Percentiles rank a stretch among this genome's conserved stretches.
Conservation (phyloP, 1,140 invertebrate species). For the Lutraria rhynchaena region DNA sequence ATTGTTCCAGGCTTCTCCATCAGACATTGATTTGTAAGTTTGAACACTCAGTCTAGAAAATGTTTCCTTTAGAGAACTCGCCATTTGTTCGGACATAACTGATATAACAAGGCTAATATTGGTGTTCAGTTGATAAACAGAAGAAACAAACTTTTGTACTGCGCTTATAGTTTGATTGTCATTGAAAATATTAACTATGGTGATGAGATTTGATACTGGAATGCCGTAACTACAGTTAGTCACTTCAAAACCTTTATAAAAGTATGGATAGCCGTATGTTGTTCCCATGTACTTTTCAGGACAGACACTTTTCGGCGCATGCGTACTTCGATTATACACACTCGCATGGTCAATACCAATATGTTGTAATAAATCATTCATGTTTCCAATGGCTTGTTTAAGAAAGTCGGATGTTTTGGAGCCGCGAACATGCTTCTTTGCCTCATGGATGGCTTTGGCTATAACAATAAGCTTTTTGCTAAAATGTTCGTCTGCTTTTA, state of each 20-base stretch:
- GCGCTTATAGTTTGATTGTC: not conserved
- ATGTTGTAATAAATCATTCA: conserved; percentile 29
- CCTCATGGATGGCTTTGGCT: conserved; percentile 10
- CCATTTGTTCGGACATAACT: not conserved
- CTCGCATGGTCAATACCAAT: conserved; percentile 22
- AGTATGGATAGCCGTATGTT: conserved; percentile 59
- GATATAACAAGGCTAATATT: not conserved
- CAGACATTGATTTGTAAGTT: not conserved
- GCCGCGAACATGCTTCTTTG: conserved; percentile 57
- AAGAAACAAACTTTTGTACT: not conserved
- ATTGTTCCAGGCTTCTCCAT: conserved; percentile 65
- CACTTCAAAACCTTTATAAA: conserved; percentile 61
- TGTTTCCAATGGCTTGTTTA: conserved; percentile 14
- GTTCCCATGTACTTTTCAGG: conserved; percentile 59
- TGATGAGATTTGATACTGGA: conserved; percentile 39
- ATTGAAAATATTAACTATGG: conserved; percentile 31
- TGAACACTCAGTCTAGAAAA: not conserved
- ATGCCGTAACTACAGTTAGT: conserved; percentile 42
- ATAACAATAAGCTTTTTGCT: not conserved
- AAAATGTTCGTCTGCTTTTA: no score
- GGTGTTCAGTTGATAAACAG: not conserved
- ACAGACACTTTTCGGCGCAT: conserved; percentile 50
- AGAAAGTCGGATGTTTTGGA: conserved; percentile 47
- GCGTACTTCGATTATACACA: not conserved
- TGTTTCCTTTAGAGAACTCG: not conserved